Evolutionary conservation across 53 echinoderm and acorn worm genomes (phyloP).

Genomic region (Arbacia lixula): DNA sequence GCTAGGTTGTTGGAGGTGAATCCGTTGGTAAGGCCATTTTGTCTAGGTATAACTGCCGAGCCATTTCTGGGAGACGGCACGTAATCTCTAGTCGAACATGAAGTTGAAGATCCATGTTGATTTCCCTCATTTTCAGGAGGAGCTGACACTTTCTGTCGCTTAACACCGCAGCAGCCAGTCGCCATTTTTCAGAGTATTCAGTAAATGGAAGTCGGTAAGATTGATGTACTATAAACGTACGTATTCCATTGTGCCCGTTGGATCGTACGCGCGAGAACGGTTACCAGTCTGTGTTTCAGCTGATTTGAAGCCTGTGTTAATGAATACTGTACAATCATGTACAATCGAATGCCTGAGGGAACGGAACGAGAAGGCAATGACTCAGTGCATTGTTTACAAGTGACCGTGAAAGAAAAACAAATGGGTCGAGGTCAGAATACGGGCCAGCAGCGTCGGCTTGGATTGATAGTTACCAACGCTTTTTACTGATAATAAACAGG

Average conservation of each 20-base stretch:
- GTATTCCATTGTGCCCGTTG: constrained; percentile 10
- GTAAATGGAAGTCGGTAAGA: neutral
- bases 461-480: too few species aligned
- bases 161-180: constrained; percentile 99
- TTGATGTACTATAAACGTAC: neutral
- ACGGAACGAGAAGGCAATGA: too few species aligned
- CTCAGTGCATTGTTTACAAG: too few species aligned
- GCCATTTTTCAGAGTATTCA: constrained; percentile 77
- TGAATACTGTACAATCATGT: too few species aligned
- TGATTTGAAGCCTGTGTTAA: constrained; percentile 9
- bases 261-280: neutral
- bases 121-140: constrained; percentile 89
- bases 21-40: constrained; percentile 64
- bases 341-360: too few species aligned
- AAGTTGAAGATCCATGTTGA: constrained; percentile 41
- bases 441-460: too few species aligned
- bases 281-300: constrained; percentile 48
- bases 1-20: constrained; percentile 52
- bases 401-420: too few species aligned
- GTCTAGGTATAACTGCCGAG: constrained; percentile 61
- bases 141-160: constrained; percentile 96
- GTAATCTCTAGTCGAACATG: constrained; percentile 43
- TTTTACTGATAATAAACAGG: too few species aligned
- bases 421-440: too few species aligned
- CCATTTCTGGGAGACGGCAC: constrained; percentile 60